Base-by-base conservation (phyloP, 2,113 vertebrate species). In the Stegastes partitus region DNA sequence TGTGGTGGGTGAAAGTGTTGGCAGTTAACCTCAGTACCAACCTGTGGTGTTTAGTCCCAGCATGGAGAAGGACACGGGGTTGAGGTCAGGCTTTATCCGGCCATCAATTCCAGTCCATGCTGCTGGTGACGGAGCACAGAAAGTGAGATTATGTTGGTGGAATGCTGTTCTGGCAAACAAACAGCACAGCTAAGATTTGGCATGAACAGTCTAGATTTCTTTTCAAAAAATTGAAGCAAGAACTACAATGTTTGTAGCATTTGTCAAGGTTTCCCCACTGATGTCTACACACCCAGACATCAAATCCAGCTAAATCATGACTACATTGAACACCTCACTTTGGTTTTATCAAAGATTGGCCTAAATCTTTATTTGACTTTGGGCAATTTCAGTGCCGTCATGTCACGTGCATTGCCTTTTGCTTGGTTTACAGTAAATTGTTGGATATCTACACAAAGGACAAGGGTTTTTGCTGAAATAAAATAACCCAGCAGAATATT, bases 51-150 rank as follows among this genome's bases (percentile, higher is more conserved):
- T 93, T 11, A 84, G 73, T 85, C 95, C 93, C 85, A 96, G 91
- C 68, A 95, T 92, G 69, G 96, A 93, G 86, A 96, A 95, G 71
- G 96, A 93, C 83, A 94, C 87, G 72, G 96, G 94, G 89, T 94
- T 96, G 83, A 93, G 92, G 81, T 97, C 95, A 59, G 94, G 58
- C 93, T 96, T 98, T 79, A 94, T 93, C 79, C 94, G 94, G 84
- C 94, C 91, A 86, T 97, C 95, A 68, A 96, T 92, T 83, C 93
- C 93, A 88, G 92, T 90, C 97, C 96, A 98, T 50, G 96, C 93
- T 90, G 94, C 94, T 96, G 92, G 61, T 31, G 58, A 76, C 23
- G 23, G 21, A 66, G 42, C 64, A 81, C 10, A 63, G 6, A 74
- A 37, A 75, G 3, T 78, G 6, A 62, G 4, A 58, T 78, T 45